These are phyloP conservation scores for Platycheirus albimanus DNA, from an alignment of 2,888 invertebrate species.

Conservation along the genomic window DNA sequence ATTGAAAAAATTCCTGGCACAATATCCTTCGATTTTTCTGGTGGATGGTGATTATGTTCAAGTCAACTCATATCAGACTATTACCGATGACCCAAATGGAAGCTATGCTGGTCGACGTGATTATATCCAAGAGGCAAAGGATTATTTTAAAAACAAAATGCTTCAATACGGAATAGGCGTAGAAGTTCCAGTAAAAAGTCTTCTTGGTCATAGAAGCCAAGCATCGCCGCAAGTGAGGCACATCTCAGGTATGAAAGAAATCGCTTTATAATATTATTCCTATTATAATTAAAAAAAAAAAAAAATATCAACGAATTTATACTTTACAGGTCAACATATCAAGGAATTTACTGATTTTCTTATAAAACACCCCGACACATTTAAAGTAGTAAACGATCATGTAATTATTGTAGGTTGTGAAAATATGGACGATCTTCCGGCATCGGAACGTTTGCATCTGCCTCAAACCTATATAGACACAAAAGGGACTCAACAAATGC, in stretches of 20 bases:
- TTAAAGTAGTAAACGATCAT: slow-evolving; percentile 92
- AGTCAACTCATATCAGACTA: slow-evolving; percentile 90
- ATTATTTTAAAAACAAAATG: slow-evolving; percentile 98
- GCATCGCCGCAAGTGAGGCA: slow-evolving; percentile 98
- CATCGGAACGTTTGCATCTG: slow-evolving; percentile 86
- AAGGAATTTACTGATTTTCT: slow-evolving; percentile 97
- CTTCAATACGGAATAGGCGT: slow-evolving; percentile 97
- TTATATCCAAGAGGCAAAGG: slow-evolving; percentile 97
- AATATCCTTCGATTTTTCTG: slow-evolving; percentile 97
- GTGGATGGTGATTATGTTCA: slow-evolving; percentile 96
- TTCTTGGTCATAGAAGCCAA: slow-evolving; percentile 97
- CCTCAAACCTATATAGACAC: slow-evolving; percentile 92
- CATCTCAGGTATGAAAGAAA: slow-evolving; percentile 91
- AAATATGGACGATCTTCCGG: slow-evolving; percentile 87
- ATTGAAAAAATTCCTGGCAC: slow-evolving; percentile 96
- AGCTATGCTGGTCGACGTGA: slow-evolving; percentile 88
- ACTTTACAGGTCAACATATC: slow-evolving; percentile 91
- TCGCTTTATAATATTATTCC: not conserved
- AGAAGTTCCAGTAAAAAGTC: slow-evolving; percentile 97
- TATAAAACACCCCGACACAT: slow-evolving; percentile 91
- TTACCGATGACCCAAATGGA: slow-evolving; percentile 84
- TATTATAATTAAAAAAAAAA: no score
- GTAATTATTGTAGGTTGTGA: slow-evolving; percentile 91
- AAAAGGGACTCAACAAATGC: slow-evolving; percentile 90
- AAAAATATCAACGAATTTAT: no score